A percentile compares a stretch with the other conserved stretches of the same genome.
Conservation (phyloP, 2,113 vertebrate species). For the Mormyrus lacerda region DNA sequence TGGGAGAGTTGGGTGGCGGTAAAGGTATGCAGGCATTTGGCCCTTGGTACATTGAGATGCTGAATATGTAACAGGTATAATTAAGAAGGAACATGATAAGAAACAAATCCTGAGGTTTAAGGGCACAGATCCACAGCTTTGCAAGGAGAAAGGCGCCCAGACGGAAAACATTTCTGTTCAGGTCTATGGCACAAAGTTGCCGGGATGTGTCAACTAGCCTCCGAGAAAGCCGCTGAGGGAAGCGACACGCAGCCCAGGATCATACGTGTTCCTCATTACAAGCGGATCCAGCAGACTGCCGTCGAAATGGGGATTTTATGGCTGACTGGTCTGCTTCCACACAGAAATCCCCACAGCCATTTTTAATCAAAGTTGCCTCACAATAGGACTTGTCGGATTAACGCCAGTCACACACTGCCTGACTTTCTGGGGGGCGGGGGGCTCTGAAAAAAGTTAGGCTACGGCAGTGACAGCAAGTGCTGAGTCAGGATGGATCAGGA, state of each 20-base stretch:
- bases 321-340: not conserved
- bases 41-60: not conserved
- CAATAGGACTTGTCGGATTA: constrained; percentile 13
- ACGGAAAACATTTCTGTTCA: constrained; percentile 1
- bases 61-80: not conserved
- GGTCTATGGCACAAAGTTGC: not conserved
- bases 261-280: not conserved
- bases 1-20: not conserved
- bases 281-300: not conserved
- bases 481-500: not conserved
- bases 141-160: not conserved
- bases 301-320: constrained; percentile 9
- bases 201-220: not conserved
- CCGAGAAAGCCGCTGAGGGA: not conserved
- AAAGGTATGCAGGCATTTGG: not conserved
- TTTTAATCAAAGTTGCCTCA: constrained; percentile 11
- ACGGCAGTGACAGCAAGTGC: not conserved
- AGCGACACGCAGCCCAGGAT: not conserved
- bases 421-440: not conserved
- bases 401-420: not conserved
- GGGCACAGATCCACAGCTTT: not conserved
- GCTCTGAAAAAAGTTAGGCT: not conserved
- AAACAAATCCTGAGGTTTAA: constrained; percentile 14
- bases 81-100: constrained; percentile 4
- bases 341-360: not conserved